Evolutionary conservation across 2,888 invertebrate genomes (phyloP), one percentile per base, ranked within the genome.

Genomic region (Agrochola macilenta): DNA sequence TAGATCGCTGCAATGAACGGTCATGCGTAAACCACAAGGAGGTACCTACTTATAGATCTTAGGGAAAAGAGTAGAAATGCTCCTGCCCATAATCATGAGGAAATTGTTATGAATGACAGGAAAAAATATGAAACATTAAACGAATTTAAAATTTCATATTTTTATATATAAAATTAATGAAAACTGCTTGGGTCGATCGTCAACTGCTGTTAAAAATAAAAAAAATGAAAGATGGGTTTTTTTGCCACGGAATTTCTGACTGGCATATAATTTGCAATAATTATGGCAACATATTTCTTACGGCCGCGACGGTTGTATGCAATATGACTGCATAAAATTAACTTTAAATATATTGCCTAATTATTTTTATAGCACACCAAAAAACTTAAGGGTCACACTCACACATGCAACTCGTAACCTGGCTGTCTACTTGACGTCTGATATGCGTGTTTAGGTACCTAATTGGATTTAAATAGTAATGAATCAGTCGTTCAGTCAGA

Each of bases 321-420:
- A 74, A 63, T 43, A 78, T 58, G 64, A 71, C 86, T 78, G 86
- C 76, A 88, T 82, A 66, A 66, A 82, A 76, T 83, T 79, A 76
- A 68, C 71, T 57, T 78, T 30, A 11, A 75, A 77, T 77, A 77
- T 75, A 79, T 69, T 63, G 74, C 65, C 71, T 74, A 75, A 79
- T 87, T 86, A 85, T 75, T 85, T 85, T 83, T 79, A 81, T 66
- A 58, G 23, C 61, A 69, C n/a, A 35, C 43, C 75, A 58, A 74
- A 80, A 82, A 80, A 73, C 5, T n/a, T 58, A 20, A 17, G 4
- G 39, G 46, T 46, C n/a, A 26, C 20, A 58, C 60, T 49, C 9
- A 35, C 17, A 11, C 76, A 77, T 83, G 80, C 78, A 74, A 83
- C 0, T 43, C n/a, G 39, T 8, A 20, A 5, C 23, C 66, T 68